Percentiles rank a stretch among this genome's conserved stretches.
Evolutionary conservation across 2,797 vertebrate genomes (phyloP).

Genomic region (Percopsis omiscomaycus): DNA sequence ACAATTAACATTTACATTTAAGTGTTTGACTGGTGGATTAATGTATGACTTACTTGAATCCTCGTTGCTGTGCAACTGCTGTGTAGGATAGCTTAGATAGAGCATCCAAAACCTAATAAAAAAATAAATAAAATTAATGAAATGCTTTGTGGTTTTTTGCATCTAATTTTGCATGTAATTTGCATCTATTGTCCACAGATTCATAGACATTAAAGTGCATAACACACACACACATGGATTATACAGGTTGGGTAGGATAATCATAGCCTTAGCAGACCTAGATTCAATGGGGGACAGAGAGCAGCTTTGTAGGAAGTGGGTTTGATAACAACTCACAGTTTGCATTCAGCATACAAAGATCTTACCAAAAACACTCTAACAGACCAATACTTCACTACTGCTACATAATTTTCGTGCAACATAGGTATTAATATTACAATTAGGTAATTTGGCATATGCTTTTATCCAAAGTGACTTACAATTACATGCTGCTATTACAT

Average conservation of each 20-base stretch:
- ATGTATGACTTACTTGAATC: conserved; percentile 82
- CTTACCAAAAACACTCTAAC: too few species aligned
- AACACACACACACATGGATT: neutral
- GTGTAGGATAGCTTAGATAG: conserved; percentile 88
- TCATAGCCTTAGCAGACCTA: neutral
- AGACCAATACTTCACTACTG: too few species aligned
- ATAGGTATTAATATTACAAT: too few species aligned
- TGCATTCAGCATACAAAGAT: neutral
- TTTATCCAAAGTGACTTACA: too few species aligned
- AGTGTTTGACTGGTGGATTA: too few species aligned
- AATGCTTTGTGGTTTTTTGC: neutral
- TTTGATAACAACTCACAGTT: neutral
- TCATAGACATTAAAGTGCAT: too few species aligned
- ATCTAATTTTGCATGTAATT: neutral
- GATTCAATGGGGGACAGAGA: neutral
- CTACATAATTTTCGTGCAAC: too few species aligned
- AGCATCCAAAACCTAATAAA: conserved; percentile 88
- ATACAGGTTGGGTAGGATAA: neutral
- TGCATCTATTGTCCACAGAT: too few species aligned
- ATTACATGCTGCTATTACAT: too few species aligned
- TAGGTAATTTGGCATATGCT: too few species aligned
- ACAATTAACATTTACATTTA: too few species aligned
- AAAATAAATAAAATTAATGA: neutral
- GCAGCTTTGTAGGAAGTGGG: conserved; percentile 17
- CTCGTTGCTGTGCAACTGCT: conserved; percentile 77